Base-by-base conservation (phyloP, 2,888 invertebrate species). In the Lutraria lutraria region DNA sequence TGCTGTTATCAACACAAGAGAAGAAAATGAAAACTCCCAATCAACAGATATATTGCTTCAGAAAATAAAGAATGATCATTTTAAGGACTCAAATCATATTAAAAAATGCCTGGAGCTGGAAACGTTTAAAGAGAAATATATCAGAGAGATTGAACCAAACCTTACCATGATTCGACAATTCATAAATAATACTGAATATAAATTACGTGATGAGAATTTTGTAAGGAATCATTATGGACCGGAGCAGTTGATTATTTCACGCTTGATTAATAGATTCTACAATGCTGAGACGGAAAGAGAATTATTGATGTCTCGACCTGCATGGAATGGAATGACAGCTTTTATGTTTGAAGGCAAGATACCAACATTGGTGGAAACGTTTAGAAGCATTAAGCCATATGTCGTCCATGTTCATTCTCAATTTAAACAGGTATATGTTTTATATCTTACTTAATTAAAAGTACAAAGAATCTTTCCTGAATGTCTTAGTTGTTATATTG, bases 61-160 rank as follows among this genome's bases (percentile, higher is more conserved):
- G 16, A 60, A 87, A 21, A 52, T 87, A 0, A 72, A 29, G 56
- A 21, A 53, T 3, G 60, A 87, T 19, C 90, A 90, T 68, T 13
- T 72, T 56, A 79, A 88, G 31, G 81, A 76, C 2, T 8, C 25
- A 8, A 21, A 25, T 15, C 91, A 91, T 83, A 13, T 85, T 31
- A 72, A 63, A 72, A 88, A 85, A 31, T 25, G n/a, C 10, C 3
- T 43, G 19, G 89, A 91, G 43, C 83, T 91, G 13, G 19, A 52
- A 10, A 52, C 21, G n/a, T 89, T 91, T 52, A 60, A 85, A 52
- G 87, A 68, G 29, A 82, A 84, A 21, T 91, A 88, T 52, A 60
- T 68, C n/a, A 31, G 72, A 25, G 25, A 60, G 19, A 81, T 91
- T 21, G 81, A 60, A 29, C 91, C 89, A 31, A 88, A 87, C 25